Evolutionary conservation across 1,140 invertebrate species (phyloP), one percentile per base, ranked within the genome.

Genomic region (Hestina assimilis): DNA sequence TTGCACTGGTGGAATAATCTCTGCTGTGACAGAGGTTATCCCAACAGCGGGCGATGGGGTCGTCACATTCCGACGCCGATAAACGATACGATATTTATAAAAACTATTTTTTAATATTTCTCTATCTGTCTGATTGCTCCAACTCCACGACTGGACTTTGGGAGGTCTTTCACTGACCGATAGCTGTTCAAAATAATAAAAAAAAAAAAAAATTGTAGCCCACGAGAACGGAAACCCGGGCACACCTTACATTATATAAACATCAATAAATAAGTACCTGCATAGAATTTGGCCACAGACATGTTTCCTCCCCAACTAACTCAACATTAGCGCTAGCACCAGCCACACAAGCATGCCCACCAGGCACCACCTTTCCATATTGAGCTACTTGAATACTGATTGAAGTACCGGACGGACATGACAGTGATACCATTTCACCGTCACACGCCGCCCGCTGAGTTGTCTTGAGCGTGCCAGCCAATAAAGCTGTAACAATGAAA

Each of bases 401-500:
- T 50, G 93, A 93, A 0, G 96, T 98, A 29, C 94, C 94, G 1
- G 91, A 85, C 6, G 96, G 96, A 89, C 97, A 98, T 50, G 92
- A 92, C 23, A 98, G 90, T 12, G 92, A 91, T 71, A 97, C 92
- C 63, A 92, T 90, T 69, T 97, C 93, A 28, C 95, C 94, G 71
- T 97, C 95, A 82, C 96, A 98, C 1, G 94, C 93, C 6, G 93
- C 93, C 54, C 93, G 91, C 79, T 97, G 95, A 89, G 95, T 96
- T 35, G 95, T 96, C 76, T 94, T 92, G 62, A 98, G 85, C 2
- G 96, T 97, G 19, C 95, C 94, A 68, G 94, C 93, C 61, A 97
- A 91, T 46, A 96, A 90, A n/a, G 67, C 83, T 87, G 63, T 20
- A 65, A 56, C 46, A 70, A 71, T n/a, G n/a, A 56, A 48, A 33